phyloP scores from a whole-genome alignment of 2,888 invertebrate genomes.

The Ctenicera cuprea region DNA sequence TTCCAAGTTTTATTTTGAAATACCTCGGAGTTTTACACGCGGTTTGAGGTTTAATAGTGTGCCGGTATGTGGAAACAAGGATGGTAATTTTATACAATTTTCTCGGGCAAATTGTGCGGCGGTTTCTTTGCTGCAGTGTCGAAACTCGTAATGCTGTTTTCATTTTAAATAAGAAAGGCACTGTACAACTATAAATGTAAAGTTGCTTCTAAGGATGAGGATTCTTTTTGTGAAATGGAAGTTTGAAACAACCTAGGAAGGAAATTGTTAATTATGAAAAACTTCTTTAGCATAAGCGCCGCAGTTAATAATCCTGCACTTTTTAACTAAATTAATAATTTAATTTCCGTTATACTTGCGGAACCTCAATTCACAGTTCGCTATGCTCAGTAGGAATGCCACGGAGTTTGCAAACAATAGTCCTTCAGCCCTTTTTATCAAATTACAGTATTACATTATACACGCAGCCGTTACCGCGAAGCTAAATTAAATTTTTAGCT shows the following conservation, averaged over 20 bases:
- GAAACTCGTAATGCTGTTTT: conserved; percentile 41
- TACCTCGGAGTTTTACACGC: conserved; percentile 12
- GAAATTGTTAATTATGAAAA: conserved; percentile 57
- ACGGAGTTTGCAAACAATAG: conserved; percentile 50
- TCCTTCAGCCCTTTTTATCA: conserved; percentile 50
- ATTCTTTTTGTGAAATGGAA: conserved; percentile 47
- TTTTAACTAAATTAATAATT: conserved; percentile 65
- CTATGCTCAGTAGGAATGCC: conserved; percentile 45
- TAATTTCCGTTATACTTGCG: conserved; percentile 58
- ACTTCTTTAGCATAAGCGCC: conserved; percentile 58
- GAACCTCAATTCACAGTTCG: conserved; percentile 50
- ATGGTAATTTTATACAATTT: conserved; percentile 19
- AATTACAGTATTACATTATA: conserved; percentile 56
- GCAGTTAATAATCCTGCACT: conserved; percentile 60
- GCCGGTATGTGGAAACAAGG: conserved; percentile 7
- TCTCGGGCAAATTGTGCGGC: conserved; percentile 10
- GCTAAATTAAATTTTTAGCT: conserved; percentile 54
- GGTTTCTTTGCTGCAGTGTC: conserved; percentile 10
- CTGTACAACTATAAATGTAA: conserved; percentile 44
- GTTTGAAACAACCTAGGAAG: conserved; percentile 51
- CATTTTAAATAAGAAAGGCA: conserved; percentile 46
- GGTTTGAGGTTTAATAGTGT: conserved; percentile 16
- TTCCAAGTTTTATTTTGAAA: conserved; percentile 21
- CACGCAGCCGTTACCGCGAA: conserved; percentile 47
- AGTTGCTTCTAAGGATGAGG: conserved; percentile 38